Percentiles rank a stretch among this genome's conserved stretches.
phyloP scores from a whole-genome alignment of 1,140 invertebrate genomes.

The Hyles vespertilio region DNA sequence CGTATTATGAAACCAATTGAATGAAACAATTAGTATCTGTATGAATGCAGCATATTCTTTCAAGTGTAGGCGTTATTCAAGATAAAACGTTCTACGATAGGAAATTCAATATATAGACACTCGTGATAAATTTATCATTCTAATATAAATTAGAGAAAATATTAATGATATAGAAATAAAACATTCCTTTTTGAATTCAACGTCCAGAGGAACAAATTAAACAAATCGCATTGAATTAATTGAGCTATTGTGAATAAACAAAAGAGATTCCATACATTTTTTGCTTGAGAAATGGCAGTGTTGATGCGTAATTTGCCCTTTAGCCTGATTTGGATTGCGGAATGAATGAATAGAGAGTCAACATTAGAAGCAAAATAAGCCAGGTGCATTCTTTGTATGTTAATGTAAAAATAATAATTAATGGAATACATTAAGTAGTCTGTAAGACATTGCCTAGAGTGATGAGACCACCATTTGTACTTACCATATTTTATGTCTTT shows the following conservation, averaged over 20 bases:
- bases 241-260: neutral
- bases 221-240: constrained; percentile 11
- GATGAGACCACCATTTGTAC: too few relatives aligned
- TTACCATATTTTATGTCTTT: too few relatives aligned
- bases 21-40: neutral
- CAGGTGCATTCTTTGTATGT: too few relatives aligned
- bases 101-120: constrained; percentile 7
- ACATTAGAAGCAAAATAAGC: too few relatives aligned
- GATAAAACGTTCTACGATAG: neutral
- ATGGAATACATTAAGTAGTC: too few relatives aligned
- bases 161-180: constrained; percentile 6
- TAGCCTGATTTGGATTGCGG: too few relatives aligned
- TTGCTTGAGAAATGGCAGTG: neutral
- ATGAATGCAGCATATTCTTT: too few relatives aligned
- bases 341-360: too few relatives aligned
- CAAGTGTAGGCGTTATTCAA: too few relatives aligned
- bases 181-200: constrained; percentile 6
- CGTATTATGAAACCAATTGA: neutral
- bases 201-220: constrained; percentile 12
- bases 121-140: constrained; percentile 1
- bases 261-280: constrained; percentile 6
- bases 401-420: too few relatives aligned
- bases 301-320: too few relatives aligned
- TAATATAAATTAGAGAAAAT: constrained; percentile 4
- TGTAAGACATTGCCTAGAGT: too few relatives aligned